Conservation (phyloP, 2,888 invertebrate genomes). For the Ischnura elegans region DNA sequence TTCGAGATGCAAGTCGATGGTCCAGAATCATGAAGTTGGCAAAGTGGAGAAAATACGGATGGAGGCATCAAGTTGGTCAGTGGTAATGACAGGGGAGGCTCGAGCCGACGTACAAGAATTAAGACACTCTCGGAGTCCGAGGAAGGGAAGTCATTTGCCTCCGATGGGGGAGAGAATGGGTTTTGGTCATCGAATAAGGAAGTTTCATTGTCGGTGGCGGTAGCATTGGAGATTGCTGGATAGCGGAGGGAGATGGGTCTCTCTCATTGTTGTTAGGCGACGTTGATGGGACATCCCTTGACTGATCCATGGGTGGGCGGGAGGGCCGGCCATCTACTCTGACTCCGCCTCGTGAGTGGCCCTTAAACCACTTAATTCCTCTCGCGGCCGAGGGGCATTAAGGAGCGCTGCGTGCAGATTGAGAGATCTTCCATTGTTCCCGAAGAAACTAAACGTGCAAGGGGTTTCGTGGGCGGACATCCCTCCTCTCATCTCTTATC, state of each 20-base stretch:
- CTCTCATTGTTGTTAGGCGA: constrained; percentile 39
- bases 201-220: constrained; percentile 16
- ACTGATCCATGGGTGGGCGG: constrained; percentile 13
- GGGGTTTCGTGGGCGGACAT: background rate
- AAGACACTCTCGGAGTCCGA: background rate
- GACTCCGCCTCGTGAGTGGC: constrained; percentile 24
- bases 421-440: constrained; percentile 44
- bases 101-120: background rate
- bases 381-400: constrained; percentile 26
- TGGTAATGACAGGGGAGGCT: background rate
- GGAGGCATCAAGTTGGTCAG: background rate
- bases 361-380: constrained; percentile 49
- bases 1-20: too few relatives aligned
- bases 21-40: too few relatives aligned
- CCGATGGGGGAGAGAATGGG: background rate
- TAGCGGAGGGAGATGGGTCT: background rate
- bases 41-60: background rate
- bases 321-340: background rate
- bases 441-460: background rate
- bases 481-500: background rate
- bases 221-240: background rate
- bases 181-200: constrained; percentile 42
- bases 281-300: constrained; percentile 50
- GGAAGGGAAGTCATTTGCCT: background rate
- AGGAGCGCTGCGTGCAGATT: constrained; percentile 27